These are phyloP conservation scores for Hormaphis cornu DNA, from an alignment of 1,140 invertebrate species.

Conservation along the genomic window DNA sequence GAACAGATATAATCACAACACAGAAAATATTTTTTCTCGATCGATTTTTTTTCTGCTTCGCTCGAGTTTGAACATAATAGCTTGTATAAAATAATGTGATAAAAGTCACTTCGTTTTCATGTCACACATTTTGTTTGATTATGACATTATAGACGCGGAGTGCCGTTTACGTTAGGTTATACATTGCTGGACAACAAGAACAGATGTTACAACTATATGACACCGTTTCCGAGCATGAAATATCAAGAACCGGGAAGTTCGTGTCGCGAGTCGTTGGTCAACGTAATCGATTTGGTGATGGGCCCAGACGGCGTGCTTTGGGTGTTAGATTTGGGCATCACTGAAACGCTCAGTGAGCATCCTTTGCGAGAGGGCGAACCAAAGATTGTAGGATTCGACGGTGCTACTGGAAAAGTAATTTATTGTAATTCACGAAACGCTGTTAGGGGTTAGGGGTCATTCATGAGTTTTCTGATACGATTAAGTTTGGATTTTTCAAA, in stretches of 20 bases:
- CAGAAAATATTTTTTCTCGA: too few species aligned
- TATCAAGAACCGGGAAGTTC: background rate
- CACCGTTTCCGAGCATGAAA: background rate
- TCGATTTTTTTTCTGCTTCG: too few species aligned
- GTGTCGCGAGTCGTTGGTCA: conserved; percentile 43
- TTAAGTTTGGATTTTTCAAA: too few species aligned
- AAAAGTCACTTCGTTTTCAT: too few species aligned
- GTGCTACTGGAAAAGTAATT: conserved; percentile 38
- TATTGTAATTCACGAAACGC: too few species aligned
- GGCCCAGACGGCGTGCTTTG: conserved; percentile 49
- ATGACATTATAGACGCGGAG: background rate
- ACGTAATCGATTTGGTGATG: conserved; percentile 50
- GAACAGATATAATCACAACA: too few species aligned
- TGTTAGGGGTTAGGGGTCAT: too few species aligned
- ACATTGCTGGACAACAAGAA: background rate
- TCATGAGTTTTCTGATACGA: too few species aligned
- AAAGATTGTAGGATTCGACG: conserved; percentile 49
- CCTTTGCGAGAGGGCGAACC: conserved; percentile 48
- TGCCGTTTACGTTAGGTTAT: background rate
- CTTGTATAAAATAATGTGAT: too few species aligned
- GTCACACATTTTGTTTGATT: too few species aligned
- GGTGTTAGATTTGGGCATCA: conserved; percentile 52
- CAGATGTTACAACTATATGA: background rate
- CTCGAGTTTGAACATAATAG: too few species aligned
- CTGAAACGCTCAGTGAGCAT: conserved; percentile 46